phyloP scores from a whole-genome alignment of 1,140 invertebrate genomes.

The Chrysoperla carnea region DNA sequence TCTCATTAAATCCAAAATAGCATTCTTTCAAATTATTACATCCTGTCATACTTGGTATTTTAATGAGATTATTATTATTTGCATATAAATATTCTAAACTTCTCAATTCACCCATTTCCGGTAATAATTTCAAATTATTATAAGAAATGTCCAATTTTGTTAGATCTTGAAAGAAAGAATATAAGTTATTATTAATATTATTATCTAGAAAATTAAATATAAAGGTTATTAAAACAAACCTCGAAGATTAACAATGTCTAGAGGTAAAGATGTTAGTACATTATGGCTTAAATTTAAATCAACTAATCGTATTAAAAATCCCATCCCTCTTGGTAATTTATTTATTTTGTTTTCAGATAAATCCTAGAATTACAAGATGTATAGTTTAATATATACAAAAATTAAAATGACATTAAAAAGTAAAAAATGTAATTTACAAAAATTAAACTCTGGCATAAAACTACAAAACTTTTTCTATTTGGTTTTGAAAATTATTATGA shows the following conservation, averaged over 20 bases:
- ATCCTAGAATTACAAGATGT: too few species aligned
- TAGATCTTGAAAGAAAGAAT: slow-evolving; percentile 35
- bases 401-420: too few species aligned
- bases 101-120: slow-evolving; percentile 55
- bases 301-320: slow-evolving; percentile 49
- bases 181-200: too few species aligned
- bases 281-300: slow-evolving; percentile 69
- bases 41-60: slow-evolving; percentile 45
- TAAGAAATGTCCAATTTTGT: slow-evolving; percentile 59
- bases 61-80: slow-evolving; percentile 52
- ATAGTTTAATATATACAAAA: too few species aligned
- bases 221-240: slow-evolving; percentile 19
- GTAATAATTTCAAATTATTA: slow-evolving; percentile 53
- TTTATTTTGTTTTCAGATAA: slow-evolving; percentile 42
- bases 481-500: too few species aligned
- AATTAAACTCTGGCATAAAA: too few species aligned
- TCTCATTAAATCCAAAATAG: slow-evolving; percentile 61
- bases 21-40: slow-evolving; percentile 52
- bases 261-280: slow-evolving; percentile 43
- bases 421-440: too few species aligned
- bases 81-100: slow-evolving; percentile 65
- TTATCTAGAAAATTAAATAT: slow-evolving; percentile 1
- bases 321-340: slow-evolving; percentile 55
- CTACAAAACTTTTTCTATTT: too few species aligned
- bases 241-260: slow-evolving; percentile 44